Evolutionary conservation across 2,797 vertebrate species (phyloP).

Genomic region (Odontamblyopus rebecca): DNA sequence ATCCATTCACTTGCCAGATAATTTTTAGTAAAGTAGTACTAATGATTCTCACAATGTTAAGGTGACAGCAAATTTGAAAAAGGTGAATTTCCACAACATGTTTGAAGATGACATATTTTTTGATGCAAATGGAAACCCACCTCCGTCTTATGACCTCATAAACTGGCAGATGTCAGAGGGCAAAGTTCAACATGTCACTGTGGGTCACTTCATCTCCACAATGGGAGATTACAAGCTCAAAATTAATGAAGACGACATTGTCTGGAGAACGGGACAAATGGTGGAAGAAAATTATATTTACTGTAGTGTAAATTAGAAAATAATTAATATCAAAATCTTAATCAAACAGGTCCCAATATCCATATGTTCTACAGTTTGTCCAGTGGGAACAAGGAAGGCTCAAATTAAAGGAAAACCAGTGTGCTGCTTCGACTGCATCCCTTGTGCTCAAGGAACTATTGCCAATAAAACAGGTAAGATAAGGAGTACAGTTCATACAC

Average conservation of each 20-base stretch:
- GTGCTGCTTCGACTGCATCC: conserved; percentile 78
- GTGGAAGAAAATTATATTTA: conserved; percentile 27
- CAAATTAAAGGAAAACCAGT: conserved; percentile 65
- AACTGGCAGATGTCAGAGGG: conserved; percentile 78
- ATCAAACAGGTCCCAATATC: conserved; percentile 64
- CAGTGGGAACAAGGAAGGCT: conserved; percentile 70
- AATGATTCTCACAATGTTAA: conserved; percentile 17
- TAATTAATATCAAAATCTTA: not conserved
- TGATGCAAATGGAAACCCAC: conserved; percentile 74
- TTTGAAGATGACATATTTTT: conserved; percentile 74
- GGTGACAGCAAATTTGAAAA: conserved; percentile 66
- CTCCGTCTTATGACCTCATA: conserved; percentile 75
- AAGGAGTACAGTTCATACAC: not conserved
- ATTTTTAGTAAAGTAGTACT: not conserved
- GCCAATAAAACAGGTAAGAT: conserved; percentile 70
- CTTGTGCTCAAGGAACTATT: conserved; percentile 74
- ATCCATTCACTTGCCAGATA: not conserved
- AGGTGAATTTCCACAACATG: conserved; percentile 64
- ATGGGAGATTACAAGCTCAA: conserved; percentile 57
- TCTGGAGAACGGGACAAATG: conserved; percentile 69
- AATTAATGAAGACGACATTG: conserved; percentile 64
- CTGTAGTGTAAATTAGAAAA: not conserved
- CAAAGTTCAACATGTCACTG: conserved; percentile 72
- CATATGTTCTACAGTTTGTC: conserved; percentile 68
- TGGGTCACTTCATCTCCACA: conserved; percentile 68